A percentile compares a stretch with the other conserved stretches of the same genome.
These are phyloP conservation scores for Machaerirhynchus nigripectus DNA, from an alignment of 2,113 vertebrate species.

Conservation along the genomic window DNA sequence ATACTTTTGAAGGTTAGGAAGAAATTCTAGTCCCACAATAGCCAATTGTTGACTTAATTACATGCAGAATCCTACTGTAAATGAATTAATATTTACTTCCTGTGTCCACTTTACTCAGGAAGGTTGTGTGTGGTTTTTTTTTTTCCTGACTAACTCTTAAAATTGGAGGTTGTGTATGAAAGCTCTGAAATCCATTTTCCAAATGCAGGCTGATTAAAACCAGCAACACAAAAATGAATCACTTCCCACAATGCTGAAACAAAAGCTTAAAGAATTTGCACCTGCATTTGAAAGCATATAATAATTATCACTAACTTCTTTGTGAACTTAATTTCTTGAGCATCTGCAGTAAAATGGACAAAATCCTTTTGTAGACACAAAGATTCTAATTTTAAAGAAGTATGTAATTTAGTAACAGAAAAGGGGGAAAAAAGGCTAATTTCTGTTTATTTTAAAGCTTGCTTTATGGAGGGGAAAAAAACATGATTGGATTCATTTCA, in stretches of 20 bases:
- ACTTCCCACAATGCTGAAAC: not conserved
- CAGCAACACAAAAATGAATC: not conserved
- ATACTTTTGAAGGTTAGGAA: not conserved
- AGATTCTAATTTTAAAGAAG: not conserved
- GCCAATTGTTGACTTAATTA: not conserved
- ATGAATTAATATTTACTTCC: not conserved
- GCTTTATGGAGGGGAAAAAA: not conserved
- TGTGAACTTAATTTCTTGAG: not conserved
- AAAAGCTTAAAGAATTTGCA: conserved; percentile 1
- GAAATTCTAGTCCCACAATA: not conserved
- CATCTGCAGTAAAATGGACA: not conserved
- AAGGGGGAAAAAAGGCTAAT: not conserved
- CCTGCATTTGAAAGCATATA: not conserved
- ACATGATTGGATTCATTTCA: not conserved
- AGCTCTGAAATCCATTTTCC: not conserved
- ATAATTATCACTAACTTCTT: not conserved
- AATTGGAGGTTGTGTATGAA: not conserved
- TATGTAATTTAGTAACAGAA: not conserved
- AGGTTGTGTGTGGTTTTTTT: not conserved
- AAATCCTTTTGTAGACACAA: not conserved
- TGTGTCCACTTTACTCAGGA: not conserved
- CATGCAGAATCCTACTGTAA: not conserved
- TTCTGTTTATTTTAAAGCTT: not conserved
- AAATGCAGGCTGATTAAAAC: not conserved
- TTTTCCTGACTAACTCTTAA: not conserved